phyloP scores from a whole-genome alignment of 2,888 invertebrate species.

The Gymnoscelis rufifasciata region DNA sequence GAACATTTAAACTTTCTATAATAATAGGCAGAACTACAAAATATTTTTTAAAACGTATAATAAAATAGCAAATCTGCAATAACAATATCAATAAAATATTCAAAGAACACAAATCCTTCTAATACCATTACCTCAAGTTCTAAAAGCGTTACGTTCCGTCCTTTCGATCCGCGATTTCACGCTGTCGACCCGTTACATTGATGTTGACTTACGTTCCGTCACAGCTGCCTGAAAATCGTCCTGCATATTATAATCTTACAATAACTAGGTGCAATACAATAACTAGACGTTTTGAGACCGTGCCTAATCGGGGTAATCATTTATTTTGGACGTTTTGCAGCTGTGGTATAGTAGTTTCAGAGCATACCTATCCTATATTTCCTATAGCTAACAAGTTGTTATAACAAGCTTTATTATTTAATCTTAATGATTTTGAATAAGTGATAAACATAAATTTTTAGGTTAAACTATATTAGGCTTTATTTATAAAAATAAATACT shows the following conservation, averaged over 20 bases:
- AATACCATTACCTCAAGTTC: conserved; percentile 1
- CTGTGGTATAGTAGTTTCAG: conserved; percentile 1
- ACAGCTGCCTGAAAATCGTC: conserved; percentile 65
- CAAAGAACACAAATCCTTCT: neutral
- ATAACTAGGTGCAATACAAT: conserved; percentile 2
- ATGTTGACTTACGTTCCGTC: conserved; percentile 78
- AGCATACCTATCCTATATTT: too few species aligned
- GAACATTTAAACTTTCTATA: too few species aligned
- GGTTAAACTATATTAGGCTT: too few species aligned
- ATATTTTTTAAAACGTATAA: too few species aligned
- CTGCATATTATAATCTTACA: neutral
- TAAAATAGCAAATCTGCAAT: too few species aligned
- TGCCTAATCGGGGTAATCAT: conserved; percentile 10
- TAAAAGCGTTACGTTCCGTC: conserved; percentile 34
- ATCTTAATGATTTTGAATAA: too few species aligned
- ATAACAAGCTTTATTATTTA: too few species aligned
- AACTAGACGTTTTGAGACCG: conserved; percentile 9
- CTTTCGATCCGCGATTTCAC: conserved; percentile 72
- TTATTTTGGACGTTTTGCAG: conserved; percentile 9
- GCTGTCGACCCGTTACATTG: conserved; percentile 71
- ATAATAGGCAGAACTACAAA: too few species aligned
- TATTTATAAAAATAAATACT: too few species aligned
- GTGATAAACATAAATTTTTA: too few species aligned
- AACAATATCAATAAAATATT: too few species aligned
- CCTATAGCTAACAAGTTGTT: too few species aligned